These are phyloP conservation scores for Morpho helenor DNA, from an alignment of 2,888 invertebrate species.

Conservation along the genomic window DNA sequence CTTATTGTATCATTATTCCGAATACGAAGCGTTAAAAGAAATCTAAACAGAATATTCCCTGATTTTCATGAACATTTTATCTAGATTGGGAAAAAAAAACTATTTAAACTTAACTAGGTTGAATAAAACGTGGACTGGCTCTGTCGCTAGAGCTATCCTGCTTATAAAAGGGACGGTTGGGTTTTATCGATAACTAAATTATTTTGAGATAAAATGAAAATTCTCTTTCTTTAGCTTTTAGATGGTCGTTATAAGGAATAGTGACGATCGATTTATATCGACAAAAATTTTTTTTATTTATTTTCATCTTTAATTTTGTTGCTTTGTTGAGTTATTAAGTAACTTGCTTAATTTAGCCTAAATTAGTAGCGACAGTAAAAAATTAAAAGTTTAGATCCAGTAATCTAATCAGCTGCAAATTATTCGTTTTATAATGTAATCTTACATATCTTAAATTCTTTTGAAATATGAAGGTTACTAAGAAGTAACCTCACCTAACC, in stretches of 20 bases:
- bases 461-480: too few relatives aligned
- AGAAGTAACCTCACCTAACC: too few relatives aligned
- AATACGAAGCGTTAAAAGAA: background rate
- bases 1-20: too few relatives aligned
- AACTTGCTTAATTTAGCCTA: background rate
- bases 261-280: background rate
- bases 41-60: constrained; percentile 4
- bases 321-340: background rate
- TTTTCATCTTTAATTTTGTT: background rate
- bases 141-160: constrained; percentile 27
- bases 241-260: background rate
- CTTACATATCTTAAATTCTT: too few relatives aligned
- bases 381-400: too few relatives aligned
- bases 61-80: constrained; percentile 25
- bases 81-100: constrained; percentile 25
- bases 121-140: constrained; percentile 27
- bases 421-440: too few relatives aligned
- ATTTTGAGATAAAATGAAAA: background rate
- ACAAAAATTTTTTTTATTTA: too few relatives aligned
- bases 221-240: too few relatives aligned
- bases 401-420: too few relatives aligned
- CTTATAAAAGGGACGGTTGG: constrained; percentile 5
- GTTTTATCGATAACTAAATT: constrained; percentile 14
- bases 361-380: too few relatives aligned
- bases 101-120: constrained; percentile 27